Percentiles rank a stretch among this genome's conserved stretches.
Evolutionary conservation across 1,140 invertebrate species (phyloP).

Genomic region (Sinella curviseta): DNA sequence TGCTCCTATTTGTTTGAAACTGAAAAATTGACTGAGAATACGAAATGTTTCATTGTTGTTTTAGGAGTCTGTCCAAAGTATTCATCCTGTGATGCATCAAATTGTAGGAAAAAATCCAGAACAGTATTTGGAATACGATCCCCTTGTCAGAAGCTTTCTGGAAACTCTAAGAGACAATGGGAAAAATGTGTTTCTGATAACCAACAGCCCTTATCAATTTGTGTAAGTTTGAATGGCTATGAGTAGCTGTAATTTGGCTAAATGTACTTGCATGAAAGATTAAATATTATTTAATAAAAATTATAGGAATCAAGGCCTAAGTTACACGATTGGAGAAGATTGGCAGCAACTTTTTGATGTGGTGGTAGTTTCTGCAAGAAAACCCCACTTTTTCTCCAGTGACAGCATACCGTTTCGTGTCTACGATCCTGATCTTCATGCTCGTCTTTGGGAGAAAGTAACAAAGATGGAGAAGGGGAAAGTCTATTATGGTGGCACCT

Average conservation of each 20-base stretch:
- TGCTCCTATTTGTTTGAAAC: neutral
- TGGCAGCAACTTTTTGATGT: conserved; percentile 93
- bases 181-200: conserved; percentile 93
- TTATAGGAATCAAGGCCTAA: conserved; percentile 86
- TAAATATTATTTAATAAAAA: conserved; percentile 3
- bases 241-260: conserved; percentile 17
- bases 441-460: conserved; percentile 88
- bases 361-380: conserved; percentile 90
- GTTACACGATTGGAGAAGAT: conserved; percentile 79
- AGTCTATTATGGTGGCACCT: conserved; percentile 92
- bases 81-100: conserved; percentile 88
- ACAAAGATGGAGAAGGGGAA: conserved; percentile 80
- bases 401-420: conserved; percentile 83
- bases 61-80: conserved; percentile 82
- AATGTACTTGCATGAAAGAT: neutral
- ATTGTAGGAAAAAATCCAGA: conserved; percentile 76
- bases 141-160: conserved; percentile 74
- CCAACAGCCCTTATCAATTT: conserved; percentile 94
- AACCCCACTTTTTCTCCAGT: conserved; percentile 94
- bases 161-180: conserved; percentile 68
- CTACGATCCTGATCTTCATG: conserved; percentile 77
- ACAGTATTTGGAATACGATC: conserved; percentile 78
- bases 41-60: conserved; percentile 14
- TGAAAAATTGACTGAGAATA: neutral
- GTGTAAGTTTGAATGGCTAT: conserved; percentile 72